phyloP scores from a whole-genome alignment of 2,888 invertebrate species.

The Platycnemis pennipes region DNA sequence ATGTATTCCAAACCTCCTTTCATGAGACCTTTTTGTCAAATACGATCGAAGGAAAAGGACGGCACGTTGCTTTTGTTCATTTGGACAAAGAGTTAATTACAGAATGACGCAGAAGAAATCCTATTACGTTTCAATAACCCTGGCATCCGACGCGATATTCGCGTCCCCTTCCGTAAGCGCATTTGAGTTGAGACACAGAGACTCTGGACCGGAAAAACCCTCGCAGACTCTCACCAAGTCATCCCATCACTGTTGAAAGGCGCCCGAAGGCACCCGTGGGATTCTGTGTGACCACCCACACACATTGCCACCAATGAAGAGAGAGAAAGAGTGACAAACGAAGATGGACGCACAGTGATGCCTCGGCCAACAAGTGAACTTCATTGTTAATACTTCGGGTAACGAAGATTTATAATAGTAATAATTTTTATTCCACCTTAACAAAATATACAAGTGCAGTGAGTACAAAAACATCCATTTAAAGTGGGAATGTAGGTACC shows the following conservation, averaged over 20 bases:
- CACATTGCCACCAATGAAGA: background rate
- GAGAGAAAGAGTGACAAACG: background rate
- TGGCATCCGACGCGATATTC: background rate
- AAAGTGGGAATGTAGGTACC: too few species aligned
- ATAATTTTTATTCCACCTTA: too few species aligned
- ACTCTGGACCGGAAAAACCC: background rate
- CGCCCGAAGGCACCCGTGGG: background rate
- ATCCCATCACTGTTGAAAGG: background rate
- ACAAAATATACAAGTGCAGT: too few species aligned
- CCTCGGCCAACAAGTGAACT: too few species aligned
- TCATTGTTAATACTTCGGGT: too few species aligned
- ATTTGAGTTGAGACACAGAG: background rate
- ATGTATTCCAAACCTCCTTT: too few species aligned
- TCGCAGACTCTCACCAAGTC: background rate
- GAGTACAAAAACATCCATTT: too few species aligned
- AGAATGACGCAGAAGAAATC: background rate
- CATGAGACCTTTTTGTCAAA: too few species aligned
- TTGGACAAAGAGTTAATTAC: background rate
- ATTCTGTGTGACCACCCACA: background rate
- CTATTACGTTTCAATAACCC: constrained; percentile 6
- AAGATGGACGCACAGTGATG: too few species aligned
- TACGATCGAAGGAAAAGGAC: too few species aligned
- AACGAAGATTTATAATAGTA: too few species aligned
- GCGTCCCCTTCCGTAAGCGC: background rate
- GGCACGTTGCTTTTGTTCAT: background rate